Evolutionary conservation across 2,888 invertebrate species (phyloP).

Genomic region (Serripes groenlandicus): DNA sequence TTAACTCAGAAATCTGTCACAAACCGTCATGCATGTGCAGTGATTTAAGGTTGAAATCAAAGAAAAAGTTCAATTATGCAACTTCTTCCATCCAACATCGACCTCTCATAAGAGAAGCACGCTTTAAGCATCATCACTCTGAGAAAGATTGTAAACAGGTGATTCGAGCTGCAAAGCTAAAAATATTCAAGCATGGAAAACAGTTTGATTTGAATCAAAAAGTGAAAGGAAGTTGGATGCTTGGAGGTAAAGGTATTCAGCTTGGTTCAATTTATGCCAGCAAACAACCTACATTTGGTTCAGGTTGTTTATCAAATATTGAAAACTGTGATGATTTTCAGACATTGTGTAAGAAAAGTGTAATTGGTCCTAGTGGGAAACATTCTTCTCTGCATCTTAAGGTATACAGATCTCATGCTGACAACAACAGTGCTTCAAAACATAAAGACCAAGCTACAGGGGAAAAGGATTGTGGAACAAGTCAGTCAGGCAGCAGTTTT

Average conservation of each 20-base stretch:
- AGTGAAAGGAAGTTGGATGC: slow-evolving; percentile 16
- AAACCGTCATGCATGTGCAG: slow-evolving; percentile 72
- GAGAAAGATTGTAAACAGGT: slow-evolving; percentile 80
- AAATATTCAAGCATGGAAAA: slow-evolving; percentile 71
- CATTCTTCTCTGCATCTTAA: not conserved
- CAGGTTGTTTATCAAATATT: slow-evolving; percentile 16
- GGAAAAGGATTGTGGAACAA: slow-evolving; percentile 26
- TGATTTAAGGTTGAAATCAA: slow-evolving; percentile 56
- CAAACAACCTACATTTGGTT: slow-evolving; percentile 54
- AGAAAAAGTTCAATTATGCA: slow-evolving; percentile 74
- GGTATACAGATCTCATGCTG: not conserved
- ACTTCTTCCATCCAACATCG: slow-evolving; percentile 65
- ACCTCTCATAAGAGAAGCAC: slow-evolving; percentile 75
- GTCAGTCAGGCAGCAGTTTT: slow-evolving; percentile 9
- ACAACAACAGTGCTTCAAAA: not conserved
- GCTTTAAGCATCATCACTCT: slow-evolving; percentile 78
- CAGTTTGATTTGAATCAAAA: slow-evolving; percentile 45
- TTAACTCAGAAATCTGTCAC: slow-evolving; percentile 72
- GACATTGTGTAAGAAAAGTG: slow-evolving; percentile 4
- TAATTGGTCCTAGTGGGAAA: not conserved
- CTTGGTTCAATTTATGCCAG: slow-evolving; percentile 7
- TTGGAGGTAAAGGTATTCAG: slow-evolving; percentile 32
- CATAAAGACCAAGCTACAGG: slow-evolving; percentile 2
- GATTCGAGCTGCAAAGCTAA: slow-evolving; percentile 77
- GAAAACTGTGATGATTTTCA: slow-evolving; percentile 13